Percentiles rank a stretch among this genome's conserved stretches.
These are phyloP conservation scores for Neria commutata DNA, from an alignment of 2,888 invertebrate species.

Conservation along the genomic window DNA sequence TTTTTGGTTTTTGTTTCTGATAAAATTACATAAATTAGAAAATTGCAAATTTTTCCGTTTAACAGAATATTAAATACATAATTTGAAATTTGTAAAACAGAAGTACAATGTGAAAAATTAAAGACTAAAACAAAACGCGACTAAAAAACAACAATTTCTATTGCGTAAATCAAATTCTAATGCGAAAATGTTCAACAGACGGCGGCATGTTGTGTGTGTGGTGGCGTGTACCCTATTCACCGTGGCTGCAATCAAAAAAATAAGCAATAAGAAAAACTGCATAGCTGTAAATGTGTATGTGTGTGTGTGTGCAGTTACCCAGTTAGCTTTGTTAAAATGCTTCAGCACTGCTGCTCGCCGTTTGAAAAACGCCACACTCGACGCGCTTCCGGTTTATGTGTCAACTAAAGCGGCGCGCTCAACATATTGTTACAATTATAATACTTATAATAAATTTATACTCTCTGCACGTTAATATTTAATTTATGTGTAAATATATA, in stretches of 20 bases:
- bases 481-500: neutral
- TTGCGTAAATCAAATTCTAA: neutral
- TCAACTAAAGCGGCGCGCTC: neutral
- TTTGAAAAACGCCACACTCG: neutral
- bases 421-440: constrained; percentile 2
- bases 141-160: neutral
- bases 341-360: neutral
- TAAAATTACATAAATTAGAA: neutral
- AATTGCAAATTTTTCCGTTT: neutral
- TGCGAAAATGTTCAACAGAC: too few relatives aligned
- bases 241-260: too few relatives aligned
- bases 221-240: too few relatives aligned
- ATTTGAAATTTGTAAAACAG: neutral
- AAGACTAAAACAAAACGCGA: neutral
- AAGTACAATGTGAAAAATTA: neutral
- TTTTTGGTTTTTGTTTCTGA: neutral
- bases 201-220: too few relatives aligned
- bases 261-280: too few relatives aligned
- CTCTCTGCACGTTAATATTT: neutral
- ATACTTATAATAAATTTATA: constrained; percentile 1
- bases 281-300: too few relatives aligned
- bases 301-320: too few relatives aligned
- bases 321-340: neutral
- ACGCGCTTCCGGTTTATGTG: neutral
- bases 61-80: neutral